A percentile compares a stretch with the other conserved stretches of the same genome.
Evolutionary conservation across 2,888 invertebrate species (phyloP).

Genomic region (Rhimphoctona megacephalus): DNA sequence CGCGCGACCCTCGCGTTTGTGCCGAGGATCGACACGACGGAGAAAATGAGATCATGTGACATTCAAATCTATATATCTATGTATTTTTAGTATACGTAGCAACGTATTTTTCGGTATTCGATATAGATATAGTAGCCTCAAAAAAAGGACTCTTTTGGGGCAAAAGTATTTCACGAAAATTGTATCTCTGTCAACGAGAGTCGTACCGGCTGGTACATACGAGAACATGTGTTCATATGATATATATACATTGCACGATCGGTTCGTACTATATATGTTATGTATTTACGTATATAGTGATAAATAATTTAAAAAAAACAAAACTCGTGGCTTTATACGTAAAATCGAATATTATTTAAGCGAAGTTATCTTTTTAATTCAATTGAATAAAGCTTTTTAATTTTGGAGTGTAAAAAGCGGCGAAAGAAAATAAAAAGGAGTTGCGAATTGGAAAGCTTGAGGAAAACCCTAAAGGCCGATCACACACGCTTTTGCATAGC

Average conservation of each 20-base stretch:
- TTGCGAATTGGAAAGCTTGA: neutral
- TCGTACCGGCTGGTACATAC: slow-evolving; percentile 51
- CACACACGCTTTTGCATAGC: too few species aligned
- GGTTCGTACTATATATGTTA: neutral
- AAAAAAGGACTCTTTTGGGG: neutral
- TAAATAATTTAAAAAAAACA: neutral
- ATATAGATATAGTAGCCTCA: neutral
- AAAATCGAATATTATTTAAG: neutral
- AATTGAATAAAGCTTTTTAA: neutral
- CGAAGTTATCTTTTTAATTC: neutral
- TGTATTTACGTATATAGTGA: neutral
- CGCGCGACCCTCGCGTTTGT: neutral
- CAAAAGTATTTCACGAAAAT: slow-evolving; percentile 34
- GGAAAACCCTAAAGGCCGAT: too few species aligned
- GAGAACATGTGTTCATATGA: slow-evolving; percentile 12
- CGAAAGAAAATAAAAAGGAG: neutral
- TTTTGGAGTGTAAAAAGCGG: neutral
- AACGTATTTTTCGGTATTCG: slow-evolving; percentile 25
- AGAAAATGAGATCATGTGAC: slow-evolving; percentile 28
- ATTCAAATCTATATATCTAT: slow-evolving; percentile 20
- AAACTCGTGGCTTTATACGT: neutral
- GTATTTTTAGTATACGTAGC: slow-evolving; percentile 29
- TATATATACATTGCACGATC: slow-evolving; percentile 10
- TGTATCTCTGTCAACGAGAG: slow-evolving; percentile 27
- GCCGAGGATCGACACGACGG: neutral